Percentiles rank a stretch among this genome's conserved stretches.
Evolutionary conservation across 30 jellyfish, hydroid and myxozoan genomes (phyloP).

Genomic region (Nemopilema nomurai): DNA sequence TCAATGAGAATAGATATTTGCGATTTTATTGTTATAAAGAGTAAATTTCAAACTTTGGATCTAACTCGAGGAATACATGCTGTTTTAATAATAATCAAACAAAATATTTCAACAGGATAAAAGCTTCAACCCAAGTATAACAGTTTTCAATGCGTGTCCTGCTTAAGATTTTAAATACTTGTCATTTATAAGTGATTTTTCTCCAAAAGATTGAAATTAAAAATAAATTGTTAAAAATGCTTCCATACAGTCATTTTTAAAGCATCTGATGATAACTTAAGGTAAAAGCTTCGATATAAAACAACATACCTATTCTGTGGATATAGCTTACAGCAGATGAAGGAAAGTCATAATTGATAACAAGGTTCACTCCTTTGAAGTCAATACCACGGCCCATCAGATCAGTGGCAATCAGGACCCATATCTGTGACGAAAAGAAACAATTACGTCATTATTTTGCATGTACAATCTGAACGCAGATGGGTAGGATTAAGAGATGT

Average conservation of each 20-base stretch:
- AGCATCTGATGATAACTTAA: neutral
- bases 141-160: too few relatives aligned
- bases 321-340: conserved; percentile 94
- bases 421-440: conserved; percentile 50
- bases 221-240: neutral
- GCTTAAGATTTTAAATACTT: too few relatives aligned
- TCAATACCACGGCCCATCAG: conserved; percentile 98
- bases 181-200: too few relatives aligned
- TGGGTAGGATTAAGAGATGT: too few relatives aligned
- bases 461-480: neutral
- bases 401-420: conserved; percentile 97
- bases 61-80: too few relatives aligned
- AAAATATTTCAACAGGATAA: too few relatives aligned
- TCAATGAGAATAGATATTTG: too few relatives aligned
- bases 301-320: conserved; percentile 84
- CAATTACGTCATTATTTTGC: neutral
- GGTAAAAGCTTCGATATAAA: neutral
- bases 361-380: conserved; percentile 94
- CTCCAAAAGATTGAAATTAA: neutral
- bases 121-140: too few relatives aligned
- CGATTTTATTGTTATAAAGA: too few relatives aligned
- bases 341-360: conserved; percentile 92
- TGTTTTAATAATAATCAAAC: too few relatives aligned
- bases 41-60: too few relatives aligned
- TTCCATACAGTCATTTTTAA: neutral